phyloP scores from a whole-genome alignment of 2,888 invertebrate species.

The Imbricaverruca yamaguchii region DNA sequence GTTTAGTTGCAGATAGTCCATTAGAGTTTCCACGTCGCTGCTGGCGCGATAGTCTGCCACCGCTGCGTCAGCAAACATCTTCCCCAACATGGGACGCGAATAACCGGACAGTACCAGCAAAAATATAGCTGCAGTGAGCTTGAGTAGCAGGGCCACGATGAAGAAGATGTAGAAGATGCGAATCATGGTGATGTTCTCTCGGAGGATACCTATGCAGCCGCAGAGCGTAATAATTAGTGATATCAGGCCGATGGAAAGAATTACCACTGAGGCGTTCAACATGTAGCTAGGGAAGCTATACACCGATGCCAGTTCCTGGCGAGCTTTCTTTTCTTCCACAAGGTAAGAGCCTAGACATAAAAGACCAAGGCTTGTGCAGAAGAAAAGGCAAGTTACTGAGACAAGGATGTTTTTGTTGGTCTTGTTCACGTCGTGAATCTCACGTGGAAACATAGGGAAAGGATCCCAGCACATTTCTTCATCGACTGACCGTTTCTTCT shows the following conservation, averaged over 20 bases:
- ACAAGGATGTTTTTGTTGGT: neutral
- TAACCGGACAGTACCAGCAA: constrained; percentile 31
- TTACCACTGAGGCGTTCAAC: neutral
- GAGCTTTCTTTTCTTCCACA: neutral
- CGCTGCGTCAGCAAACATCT: constrained; percentile 28
- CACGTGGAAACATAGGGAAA: neutral
- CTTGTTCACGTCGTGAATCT: neutral
- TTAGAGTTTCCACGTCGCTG: constrained; percentile 30
- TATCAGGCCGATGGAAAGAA: neutral
- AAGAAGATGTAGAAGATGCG: constrained; percentile 18
- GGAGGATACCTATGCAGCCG: neutral
- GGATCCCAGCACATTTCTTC: neutral
- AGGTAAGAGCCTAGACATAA: neutral
- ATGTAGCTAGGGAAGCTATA: neutral
- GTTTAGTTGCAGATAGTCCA: constrained; percentile 29
- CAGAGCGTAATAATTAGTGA: neutral
- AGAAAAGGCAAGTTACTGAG: neutral
- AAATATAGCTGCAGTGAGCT: constrained; percentile 31
- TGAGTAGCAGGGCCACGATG: constrained; percentile 31
- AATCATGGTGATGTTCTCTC: neutral
- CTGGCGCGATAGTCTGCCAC: constrained; percentile 31
- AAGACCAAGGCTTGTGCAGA: neutral
- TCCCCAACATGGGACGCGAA: constrained; percentile 30
- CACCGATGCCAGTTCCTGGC: neutral
- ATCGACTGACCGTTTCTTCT: neutral